Evolutionary conservation across 1,140 invertebrate genomes (phyloP).

Genomic region (Brachionus angularis): DNA sequence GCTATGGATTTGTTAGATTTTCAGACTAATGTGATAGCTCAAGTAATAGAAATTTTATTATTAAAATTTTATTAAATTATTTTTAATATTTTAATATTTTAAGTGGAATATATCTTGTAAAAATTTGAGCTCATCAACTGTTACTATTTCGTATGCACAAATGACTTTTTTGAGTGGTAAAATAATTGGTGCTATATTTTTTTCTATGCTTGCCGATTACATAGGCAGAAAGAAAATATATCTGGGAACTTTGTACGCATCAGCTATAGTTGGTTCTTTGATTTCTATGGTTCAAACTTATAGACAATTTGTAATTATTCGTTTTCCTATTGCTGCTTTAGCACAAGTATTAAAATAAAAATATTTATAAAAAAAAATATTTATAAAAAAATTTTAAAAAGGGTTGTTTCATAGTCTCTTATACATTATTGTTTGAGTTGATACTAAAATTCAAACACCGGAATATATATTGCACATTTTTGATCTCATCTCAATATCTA

Average conservation of each 20-base stretch:
- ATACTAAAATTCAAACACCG: background rate
- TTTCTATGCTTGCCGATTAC: conserved; percentile 36
- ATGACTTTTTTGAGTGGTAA: conserved; percentile 42
- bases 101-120: conserved; percentile 37
- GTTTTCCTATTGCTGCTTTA: conserved; percentile 26
- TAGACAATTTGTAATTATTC: conserved; percentile 5
- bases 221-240: conserved; percentile 20
- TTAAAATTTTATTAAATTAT: background rate
- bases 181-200: conserved; percentile 42
- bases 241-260: conserved; percentile 24
- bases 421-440: conserved; percentile 20
- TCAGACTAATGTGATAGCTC: conserved; percentile 25
- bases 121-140: conserved; percentile 12
- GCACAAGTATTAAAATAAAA: background rate
- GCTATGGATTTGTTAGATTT: background rate
- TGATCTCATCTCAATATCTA: background rate
- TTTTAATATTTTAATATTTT: background rate
- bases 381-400: background rate
- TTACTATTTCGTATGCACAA: conserved; percentile 35
- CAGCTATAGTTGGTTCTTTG: conserved; percentile 9
- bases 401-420: conserved; percentile 24
- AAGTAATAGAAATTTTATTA: background rate
- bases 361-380: background rate
- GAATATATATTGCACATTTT: background rate
- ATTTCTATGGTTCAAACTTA: conserved; percentile 31